Evolutionary conservation across 1,140 invertebrate species (phyloP), one percentile per base, ranked within the genome.

Genomic region (Drosophila micromelanica): DNA sequence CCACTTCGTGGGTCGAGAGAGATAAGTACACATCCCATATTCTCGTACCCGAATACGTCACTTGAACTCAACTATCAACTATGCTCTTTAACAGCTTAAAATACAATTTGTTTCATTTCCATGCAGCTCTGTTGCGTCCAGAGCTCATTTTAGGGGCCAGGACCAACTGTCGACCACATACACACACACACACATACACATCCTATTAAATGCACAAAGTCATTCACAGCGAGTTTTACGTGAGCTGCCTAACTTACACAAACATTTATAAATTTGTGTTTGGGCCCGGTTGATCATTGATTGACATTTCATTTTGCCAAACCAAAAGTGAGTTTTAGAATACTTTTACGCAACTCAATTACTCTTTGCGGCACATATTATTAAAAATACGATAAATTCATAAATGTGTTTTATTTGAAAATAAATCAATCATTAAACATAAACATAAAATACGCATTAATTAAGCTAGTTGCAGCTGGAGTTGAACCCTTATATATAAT

Each of bases 71-170:
- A 74, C 79, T 77, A 71, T 81, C 70, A 81, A 74, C 79, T 77
- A 71, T 81, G 78, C 79, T 78, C 79, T 81, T 81, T 81, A 81
- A 63, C 76, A 78, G 79, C 78, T 81, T 81, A 81, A 81, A 81
- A 81, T 74, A 81, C 78, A 81, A 78, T 81, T 74, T 74, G 74
- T 78, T 81, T 81, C 78, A 73, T 65, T 80, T 73, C 73, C 73
- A 69, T 81, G 73, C 73, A 63, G 48, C 61, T 64, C 54, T 59
- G 27, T 69, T 45, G 59, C 55, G 65, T 57, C 59, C 60, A 42
- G 56, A 80, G 56, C 64, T 77, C 76, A 64, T 80, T 79, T 80
- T 78, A 3, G 61, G 62, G n/a, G 71, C 42, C 62, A 68, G 27
- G 54, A 61, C 71, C 45, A 35, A 43, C 73, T 55, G 71, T 71